phyloP scores from a whole-genome alignment of 2,113 vertebrate species.

The Tachysurus vachellii region DNA sequence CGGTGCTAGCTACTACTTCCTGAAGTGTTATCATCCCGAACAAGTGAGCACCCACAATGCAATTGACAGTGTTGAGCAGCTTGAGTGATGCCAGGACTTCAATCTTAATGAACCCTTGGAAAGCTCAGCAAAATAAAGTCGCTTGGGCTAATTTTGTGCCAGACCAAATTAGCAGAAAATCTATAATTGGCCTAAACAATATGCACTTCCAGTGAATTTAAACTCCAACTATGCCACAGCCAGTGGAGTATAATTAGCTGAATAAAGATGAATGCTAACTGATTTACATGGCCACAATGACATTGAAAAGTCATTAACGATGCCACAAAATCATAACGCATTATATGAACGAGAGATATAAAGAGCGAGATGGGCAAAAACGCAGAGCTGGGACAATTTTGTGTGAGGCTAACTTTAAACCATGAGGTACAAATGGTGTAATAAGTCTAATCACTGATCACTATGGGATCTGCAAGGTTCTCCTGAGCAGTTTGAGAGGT shows the following conservation, averaged over 20 bases:
- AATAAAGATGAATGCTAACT: constrained; percentile 5
- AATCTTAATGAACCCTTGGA: constrained; percentile 43
- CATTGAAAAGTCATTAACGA: constrained; percentile 17
- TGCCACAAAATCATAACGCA: background rate
- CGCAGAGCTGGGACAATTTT: background rate
- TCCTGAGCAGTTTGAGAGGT: background rate
- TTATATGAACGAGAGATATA: background rate
- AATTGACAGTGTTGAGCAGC: constrained; percentile 6
- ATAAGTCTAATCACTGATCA: background rate
- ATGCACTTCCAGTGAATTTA: background rate
- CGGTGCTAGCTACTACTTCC: background rate
- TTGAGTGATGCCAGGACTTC: constrained; percentile 23
- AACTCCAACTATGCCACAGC: background rate
- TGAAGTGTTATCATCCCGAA: background rate
- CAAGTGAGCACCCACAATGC: background rate
- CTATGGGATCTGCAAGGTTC: background rate
- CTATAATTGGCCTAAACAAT: background rate
- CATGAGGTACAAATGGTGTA: background rate
- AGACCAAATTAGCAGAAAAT: background rate
- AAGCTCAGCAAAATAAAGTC: background rate
- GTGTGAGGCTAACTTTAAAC: background rate
- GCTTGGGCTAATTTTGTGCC: background rate
- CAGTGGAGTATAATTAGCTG: background rate
- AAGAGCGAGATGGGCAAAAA: background rate
- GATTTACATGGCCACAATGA: background rate